phyloP scores from a whole-genome alignment of 2,888 invertebrate genomes.

The Rhamnusium bicolor region DNA sequence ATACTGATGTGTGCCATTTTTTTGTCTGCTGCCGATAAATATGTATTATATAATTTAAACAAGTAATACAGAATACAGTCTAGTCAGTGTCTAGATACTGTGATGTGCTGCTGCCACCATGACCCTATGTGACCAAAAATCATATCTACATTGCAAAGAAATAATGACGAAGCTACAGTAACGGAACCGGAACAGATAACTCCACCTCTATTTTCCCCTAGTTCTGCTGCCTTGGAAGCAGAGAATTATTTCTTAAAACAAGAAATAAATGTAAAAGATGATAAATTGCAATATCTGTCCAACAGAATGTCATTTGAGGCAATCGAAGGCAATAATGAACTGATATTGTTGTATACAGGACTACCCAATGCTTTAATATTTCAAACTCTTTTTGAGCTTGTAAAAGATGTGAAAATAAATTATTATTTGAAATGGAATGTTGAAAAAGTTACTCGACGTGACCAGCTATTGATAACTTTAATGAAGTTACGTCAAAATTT shows the following conservation, averaged over 20 bases:
- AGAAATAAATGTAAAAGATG: not conserved
- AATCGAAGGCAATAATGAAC: not conserved
- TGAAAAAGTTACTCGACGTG: not conserved
- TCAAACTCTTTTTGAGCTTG: not conserved
- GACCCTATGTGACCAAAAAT: too few relatives aligned
- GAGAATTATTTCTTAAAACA: not conserved
- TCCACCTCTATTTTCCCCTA: too few relatives aligned
- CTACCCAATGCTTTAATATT: not conserved
- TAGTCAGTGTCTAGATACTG: too few relatives aligned
- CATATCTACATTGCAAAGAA: too few relatives aligned
- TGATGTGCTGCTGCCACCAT: too few relatives aligned
- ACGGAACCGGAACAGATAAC: too few relatives aligned
- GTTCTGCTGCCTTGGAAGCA: too few relatives aligned
- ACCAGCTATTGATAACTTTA: not conserved
- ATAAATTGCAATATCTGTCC: not conserved
- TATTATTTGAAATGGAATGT: not conserved
- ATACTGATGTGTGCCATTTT: too few relatives aligned
- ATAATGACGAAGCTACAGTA: too few relatives aligned
- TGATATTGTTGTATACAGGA: not conserved
- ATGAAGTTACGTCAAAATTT: constrained; percentile 1
- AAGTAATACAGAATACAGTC: too few relatives aligned
- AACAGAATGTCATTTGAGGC: not conserved
- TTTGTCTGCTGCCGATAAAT: too few relatives aligned
- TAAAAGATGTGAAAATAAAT: not conserved
- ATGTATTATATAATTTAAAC: too few relatives aligned